Base-by-base conservation (phyloP, 2,797 vertebrate genomes). In the Labeo calbasu region DNA sequence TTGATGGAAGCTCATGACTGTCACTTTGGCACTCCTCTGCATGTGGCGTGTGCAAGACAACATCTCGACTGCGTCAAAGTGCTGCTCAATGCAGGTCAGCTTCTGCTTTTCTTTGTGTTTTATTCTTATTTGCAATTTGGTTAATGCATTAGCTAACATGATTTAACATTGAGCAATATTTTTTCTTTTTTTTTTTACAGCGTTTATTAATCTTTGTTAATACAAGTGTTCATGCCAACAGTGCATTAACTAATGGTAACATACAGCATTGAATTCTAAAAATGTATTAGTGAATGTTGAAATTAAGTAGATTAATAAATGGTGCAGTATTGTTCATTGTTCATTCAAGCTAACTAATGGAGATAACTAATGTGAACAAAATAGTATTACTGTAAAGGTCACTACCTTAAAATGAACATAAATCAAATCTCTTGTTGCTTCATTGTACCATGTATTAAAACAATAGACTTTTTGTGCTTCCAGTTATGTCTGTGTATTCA, bases 11-110 rank as follows among this genome's bases (percentile, higher is more conserved):
- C 96, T 0, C 96, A 96, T 0, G 97, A 99, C 3, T 95, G 97
- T 80, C 95, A 98, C 86, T 97, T 97, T 0, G 97, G 97, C 40
- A 98, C 97, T 0, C 96, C 97, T 0, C 93, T 99, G 48, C 97
- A 99, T 12, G 95, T 97, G 14, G 97, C 97, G 0, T 97, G 97
- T 63, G 96, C 95, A 73, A 94, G 96, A 85, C 95, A 96, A 40
- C 95, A 95, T 15, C 76, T 97, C 83, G 93, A 95, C 43, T 99
- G 97, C 46, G 96, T 92, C 5, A 96, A 92, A 84, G 88, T 95
- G 85, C 92, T 99, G 83, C 96, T 99, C 0, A 93, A 91, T 32
- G 96, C 97, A 93, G 97, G 97, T 97, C 84, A 88, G 88, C n/a
- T 17, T 63, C 55, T 5, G 12, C 2, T 28, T 1, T 43, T n/a